phyloP scores from a whole-genome alignment of 2,888 invertebrate genomes.

The Osmoderma eremita region DNA sequence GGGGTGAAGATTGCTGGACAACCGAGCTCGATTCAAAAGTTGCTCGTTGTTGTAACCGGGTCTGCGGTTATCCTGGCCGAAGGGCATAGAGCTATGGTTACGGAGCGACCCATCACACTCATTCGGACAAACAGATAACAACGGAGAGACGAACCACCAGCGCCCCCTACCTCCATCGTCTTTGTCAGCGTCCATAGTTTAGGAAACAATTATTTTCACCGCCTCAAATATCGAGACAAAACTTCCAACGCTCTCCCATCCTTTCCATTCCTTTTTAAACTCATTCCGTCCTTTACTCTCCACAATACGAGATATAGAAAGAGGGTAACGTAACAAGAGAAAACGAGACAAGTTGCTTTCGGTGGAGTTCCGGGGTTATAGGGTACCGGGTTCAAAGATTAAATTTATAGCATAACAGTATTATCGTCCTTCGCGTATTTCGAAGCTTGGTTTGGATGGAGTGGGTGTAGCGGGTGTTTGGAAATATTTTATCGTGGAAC shows the following conservation, averaged over 20 bases:
- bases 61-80: constrained; percentile 41
- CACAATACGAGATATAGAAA: background rate
- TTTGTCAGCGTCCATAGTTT: constrained; percentile 28
- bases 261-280: too few relatives aligned
- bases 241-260: constrained; percentile 4
- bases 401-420: constrained; percentile 27
- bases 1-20: constrained; percentile 34
- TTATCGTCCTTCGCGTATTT: constrained; percentile 1
- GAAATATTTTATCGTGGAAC: constrained; percentile 25
- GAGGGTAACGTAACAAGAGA: background rate
- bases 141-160: constrained; percentile 1
- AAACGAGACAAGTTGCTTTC: background rate
- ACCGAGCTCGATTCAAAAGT: constrained; percentile 42
- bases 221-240: constrained; percentile 11
- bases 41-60: constrained; percentile 40
- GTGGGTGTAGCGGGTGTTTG: constrained; percentile 4
- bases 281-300: too few relatives aligned
- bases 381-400: constrained; percentile 14
- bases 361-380: too few relatives aligned
- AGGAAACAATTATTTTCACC: constrained; percentile 37
- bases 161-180: constrained; percentile 6
- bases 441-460: background rate
- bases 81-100: constrained; percentile 5
- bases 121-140: constrained; percentile 29
- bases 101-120: constrained; percentile 5